Evolutionary conservation across 2,888 invertebrate genomes (phyloP), one percentile per base, ranked within the genome.

Genomic region (Drosophila seclusa): DNA sequence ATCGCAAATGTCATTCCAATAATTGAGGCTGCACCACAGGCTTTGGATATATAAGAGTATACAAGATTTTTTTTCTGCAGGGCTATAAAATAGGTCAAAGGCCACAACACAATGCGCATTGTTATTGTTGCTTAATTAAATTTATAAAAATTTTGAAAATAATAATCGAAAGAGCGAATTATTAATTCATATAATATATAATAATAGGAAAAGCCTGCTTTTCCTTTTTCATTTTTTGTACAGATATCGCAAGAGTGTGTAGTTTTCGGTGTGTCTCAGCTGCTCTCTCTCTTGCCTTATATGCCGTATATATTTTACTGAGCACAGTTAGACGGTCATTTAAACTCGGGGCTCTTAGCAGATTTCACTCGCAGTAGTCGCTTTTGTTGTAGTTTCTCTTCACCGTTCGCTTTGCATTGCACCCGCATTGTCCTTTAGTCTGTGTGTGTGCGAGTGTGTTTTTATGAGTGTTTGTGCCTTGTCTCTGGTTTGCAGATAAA

Each of bases 311-410:
- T 32, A 32, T 61, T 78, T 64, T 55, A 61, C 54, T 65, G 52
- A 68, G 79, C 65, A 50, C 78, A 73, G 82, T 85, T 89, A 87
- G 85, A 73, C 83, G 83, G 83, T 89, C 88, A 87, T 85, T 85
- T 87, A 87, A 85, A 87, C 85, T 88, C 79, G 78, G 81, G 81
- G 81, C 83, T 88, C 89, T 89, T 86, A 81, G 87, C 89, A 83
- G 89, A 90, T 90, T 88, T 90, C 83, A 88, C 83, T 83, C 87
- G 72, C 87, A 88, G 83, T 79, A 77, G 73, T 76, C 50, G n/a
- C 31, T 52, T 49, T 55, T 36, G 36, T 53, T 79, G 55, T 67
- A 70, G 57, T 66, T 59, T 29, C 18, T 16, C 40, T 38, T 70
- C 58, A 40, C 48, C 63, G 45, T 59, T 73, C 67, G 67, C 70